phyloP scores from a whole-genome alignment of 2,113 vertebrate species.

The Phalacrocorax aristotelis region DNA sequence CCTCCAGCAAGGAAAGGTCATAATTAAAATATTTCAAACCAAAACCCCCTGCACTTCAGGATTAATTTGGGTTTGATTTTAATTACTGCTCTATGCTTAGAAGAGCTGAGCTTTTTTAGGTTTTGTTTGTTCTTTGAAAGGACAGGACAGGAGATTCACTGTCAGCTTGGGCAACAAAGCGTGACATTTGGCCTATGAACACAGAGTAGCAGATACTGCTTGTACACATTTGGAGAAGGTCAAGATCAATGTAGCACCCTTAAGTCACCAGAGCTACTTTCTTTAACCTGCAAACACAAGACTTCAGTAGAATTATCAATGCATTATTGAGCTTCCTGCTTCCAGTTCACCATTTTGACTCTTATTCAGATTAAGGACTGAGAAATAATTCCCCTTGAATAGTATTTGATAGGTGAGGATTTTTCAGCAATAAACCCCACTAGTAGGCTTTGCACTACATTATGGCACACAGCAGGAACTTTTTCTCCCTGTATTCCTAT shows the following conservation, averaged over 20 bases:
- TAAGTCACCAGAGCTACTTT: not conserved
- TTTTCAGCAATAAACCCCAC: not conserved
- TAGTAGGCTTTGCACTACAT: not conserved
- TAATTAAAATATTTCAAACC: conserved; percentile 5
- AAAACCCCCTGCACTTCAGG: not conserved
- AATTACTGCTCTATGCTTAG: not conserved
- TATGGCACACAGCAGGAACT: not conserved
- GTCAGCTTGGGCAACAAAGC: not conserved
- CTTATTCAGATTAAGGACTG: not conserved
- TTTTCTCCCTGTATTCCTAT: not conserved
- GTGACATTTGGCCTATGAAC: not conserved
- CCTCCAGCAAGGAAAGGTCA: not conserved
- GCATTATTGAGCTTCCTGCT: not conserved
- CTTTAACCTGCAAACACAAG: not conserved
- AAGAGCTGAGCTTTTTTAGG: not conserved
- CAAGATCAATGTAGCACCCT: not conserved
- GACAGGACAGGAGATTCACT: not conserved
- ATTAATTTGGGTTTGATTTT: not conserved
- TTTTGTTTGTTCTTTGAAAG: not conserved
- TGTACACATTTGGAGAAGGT: not conserved
- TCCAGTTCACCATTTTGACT: not conserved
- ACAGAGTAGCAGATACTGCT: not conserved
- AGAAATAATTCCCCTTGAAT: not conserved
- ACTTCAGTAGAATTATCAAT: not conserved
- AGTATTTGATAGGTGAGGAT: not conserved